Evolutionary conservation across 64 coral and sea anemone genomes (phyloP).

Genomic region (Pocillopora damicornis): DNA sequence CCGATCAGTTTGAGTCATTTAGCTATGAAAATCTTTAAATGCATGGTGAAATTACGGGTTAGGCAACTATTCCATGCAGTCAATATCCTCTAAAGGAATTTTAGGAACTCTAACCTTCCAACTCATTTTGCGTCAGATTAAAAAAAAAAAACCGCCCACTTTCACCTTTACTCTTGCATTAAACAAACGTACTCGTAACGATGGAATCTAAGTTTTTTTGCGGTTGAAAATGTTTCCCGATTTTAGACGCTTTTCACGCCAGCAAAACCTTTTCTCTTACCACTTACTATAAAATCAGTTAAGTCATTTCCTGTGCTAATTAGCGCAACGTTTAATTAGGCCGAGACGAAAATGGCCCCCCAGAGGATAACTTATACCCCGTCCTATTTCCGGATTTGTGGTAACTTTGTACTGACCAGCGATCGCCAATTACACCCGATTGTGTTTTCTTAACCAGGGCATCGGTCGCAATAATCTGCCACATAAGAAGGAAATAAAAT

Average conservation of each 20-base stretch:
- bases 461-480: background rate
- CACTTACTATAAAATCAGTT: conserved; percentile 21
- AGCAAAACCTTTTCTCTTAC: background rate
- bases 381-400: conserved; percentile 35
- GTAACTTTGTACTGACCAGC: background rate
- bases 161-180: background rate
- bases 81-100: background rate
- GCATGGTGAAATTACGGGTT: background rate
- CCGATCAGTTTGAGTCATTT: background rate
- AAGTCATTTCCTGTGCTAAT: conserved; percentile 45
- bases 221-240: background rate
- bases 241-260: background rate
- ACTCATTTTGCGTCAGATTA: background rate
- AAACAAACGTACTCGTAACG: background rate
- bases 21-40: background rate
- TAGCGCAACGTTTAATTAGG: conserved; percentile 36
- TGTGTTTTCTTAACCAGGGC: background rate
- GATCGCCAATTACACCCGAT: too few species aligned
- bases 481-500: background rate
- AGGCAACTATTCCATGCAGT: background rate
- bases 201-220: background rate
- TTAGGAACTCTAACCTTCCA: conserved; percentile 3
- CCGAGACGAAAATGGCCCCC: conserved; percentile 38
- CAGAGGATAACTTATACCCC: conserved; percentile 7
- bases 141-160: background rate